Conservation (phyloP, 2,888 invertebrate genomes). For the Punctoribates punctum region DNA sequence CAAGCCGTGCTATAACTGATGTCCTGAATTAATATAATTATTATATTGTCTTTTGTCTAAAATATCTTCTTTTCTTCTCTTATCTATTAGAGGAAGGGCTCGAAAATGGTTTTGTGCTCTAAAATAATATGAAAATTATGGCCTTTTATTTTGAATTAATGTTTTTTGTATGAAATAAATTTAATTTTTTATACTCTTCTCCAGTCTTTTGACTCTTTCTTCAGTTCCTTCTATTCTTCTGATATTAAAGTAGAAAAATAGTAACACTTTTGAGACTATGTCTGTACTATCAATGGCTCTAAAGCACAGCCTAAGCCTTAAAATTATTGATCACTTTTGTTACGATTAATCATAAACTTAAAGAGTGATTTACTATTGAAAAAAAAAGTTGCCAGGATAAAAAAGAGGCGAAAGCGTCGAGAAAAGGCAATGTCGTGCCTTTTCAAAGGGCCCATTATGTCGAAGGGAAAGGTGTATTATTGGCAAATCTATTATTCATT, state of each 20-base stretch:
- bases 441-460: neutral
- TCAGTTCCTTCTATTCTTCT: neutral
- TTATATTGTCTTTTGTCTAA: conserved; percentile 7
- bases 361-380: conserved; percentile 6
- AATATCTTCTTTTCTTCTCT: too few relatives aligned
- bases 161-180: conserved; percentile 9
- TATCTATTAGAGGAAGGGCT: too few relatives aligned
- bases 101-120: neutral
- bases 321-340: conserved; percentile 22
- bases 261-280: neutral
- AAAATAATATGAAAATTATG: conserved; percentile 15
- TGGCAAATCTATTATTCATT: conserved; percentile 11
- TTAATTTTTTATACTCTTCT: neutral
- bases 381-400: neutral
- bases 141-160: neutral
- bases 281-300: neutral
- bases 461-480: neutral
- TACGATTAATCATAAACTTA: conserved; percentile 18
- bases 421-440: neutral
- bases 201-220: too few relatives aligned
- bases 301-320: too few relatives aligned
- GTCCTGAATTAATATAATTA: neutral
- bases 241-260: neutral
- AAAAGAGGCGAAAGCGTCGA: neutral
- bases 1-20: neutral